These are phyloP conservation scores for Cecidostiba fungosa DNA, from an alignment of 2,888 invertebrate species.

Conservation along the genomic window DNA sequence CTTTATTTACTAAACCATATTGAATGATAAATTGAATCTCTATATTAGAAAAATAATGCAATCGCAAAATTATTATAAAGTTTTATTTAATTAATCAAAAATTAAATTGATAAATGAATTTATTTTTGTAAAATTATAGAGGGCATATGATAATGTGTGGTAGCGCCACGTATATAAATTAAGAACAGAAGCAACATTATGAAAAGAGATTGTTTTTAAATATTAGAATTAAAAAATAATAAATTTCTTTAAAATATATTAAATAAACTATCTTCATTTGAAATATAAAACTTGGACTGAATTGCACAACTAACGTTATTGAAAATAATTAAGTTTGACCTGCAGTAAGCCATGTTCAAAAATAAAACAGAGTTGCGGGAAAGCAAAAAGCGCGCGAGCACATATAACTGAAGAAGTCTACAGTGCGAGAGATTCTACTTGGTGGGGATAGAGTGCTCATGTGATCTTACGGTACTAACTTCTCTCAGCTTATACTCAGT, in stretches of 20 bases:
- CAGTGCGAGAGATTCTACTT: constrained; percentile 42
- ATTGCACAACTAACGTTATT: neutral
- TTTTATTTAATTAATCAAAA: no score
- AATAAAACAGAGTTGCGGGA: constrained; percentile 42
- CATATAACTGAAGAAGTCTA: constrained; percentile 46
- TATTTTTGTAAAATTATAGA: no score
- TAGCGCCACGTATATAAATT: neutral
- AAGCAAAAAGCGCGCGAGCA: constrained; percentile 49
- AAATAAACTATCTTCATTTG: neutral
- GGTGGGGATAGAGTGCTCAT: constrained; percentile 63
- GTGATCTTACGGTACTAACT: constrained; percentile 65
- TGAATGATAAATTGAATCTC: no score
- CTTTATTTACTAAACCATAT: no score
- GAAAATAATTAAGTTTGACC: constrained; percentile 18
- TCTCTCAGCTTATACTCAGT: constrained; percentile 68
- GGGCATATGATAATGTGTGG: no score
- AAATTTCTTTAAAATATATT: neutral
- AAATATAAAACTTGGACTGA: neutral
- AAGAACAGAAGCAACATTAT: neutral
- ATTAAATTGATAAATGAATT: no score
- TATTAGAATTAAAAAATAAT: neutral
- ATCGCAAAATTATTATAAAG: no score
- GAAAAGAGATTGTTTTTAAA: no score
- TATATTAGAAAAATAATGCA: no score
- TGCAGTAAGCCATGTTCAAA: constrained; percentile 30